Evolutionary conservation across 2,888 invertebrate species (phyloP).

Genomic region (Eurytoma californica): DNA sequence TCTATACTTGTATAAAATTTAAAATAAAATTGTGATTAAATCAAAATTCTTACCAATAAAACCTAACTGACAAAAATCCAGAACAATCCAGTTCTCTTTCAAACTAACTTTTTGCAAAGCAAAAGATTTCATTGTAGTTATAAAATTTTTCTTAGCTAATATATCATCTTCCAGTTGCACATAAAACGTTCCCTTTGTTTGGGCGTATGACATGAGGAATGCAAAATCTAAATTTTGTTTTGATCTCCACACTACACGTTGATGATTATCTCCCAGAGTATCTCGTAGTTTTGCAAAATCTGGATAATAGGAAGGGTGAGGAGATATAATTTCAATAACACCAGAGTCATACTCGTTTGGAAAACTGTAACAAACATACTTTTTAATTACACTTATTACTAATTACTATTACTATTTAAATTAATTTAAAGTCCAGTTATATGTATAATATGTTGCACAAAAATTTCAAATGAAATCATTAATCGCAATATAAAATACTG

Average conservation of each 20-base stretch:
- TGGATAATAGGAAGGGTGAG: conserved; percentile 91
- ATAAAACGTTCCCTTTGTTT: conserved; percentile 91
- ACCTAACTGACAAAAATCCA: conserved; percentile 95
- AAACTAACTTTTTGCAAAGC: conserved; percentile 85
- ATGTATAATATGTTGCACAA: too few relatives aligned
- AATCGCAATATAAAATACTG: too few relatives aligned
- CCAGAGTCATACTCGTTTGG: conserved; percentile 85
- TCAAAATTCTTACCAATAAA: conserved; percentile 85
- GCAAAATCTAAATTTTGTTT: conserved; percentile 97
- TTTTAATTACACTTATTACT: too few relatives aligned
- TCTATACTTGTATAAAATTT: conserved; percentile 1
- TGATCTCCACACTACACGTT: conserved; percentile 92
- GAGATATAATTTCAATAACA: conserved; percentile 92
- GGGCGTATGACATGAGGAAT: conserved; percentile 95
- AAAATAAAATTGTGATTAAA: conserved; percentile 4
- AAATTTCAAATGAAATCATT: too few relatives aligned
- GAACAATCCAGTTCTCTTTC: conserved; percentile 90
- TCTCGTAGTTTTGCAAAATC: conserved; percentile 85
- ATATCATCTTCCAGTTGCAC: conserved; percentile 97
- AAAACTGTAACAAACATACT: conserved; percentile 78
- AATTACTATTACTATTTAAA: too few relatives aligned
- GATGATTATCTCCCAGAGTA: conserved; percentile 90
- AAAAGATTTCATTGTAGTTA: conserved; percentile 89
- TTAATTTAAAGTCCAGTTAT: too few relatives aligned
- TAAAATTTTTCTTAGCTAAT: conserved; percentile 88